Conservation (phyloP, 2,888 invertebrate genomes). For the Microctonus hyperodae region DNA sequence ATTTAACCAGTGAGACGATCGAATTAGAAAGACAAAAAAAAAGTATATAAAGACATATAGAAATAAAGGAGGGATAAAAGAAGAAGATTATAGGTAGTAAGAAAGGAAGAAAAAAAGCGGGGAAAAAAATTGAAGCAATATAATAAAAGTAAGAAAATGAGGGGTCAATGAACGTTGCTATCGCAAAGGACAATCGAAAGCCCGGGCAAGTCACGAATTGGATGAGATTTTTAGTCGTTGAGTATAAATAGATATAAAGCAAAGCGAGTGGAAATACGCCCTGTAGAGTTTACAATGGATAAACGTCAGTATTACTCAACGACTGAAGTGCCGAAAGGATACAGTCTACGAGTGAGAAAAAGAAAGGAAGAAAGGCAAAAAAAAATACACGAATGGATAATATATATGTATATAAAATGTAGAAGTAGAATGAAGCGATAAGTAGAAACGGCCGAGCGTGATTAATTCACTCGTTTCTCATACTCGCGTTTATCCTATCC, state of each 20-base stretch:
- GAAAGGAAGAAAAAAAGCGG: constrained; percentile 5
- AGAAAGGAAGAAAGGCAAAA: constrained; percentile 5
- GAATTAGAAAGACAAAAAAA: neutral
- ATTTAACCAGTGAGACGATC: constrained; percentile 26
- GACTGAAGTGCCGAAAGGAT: neutral
- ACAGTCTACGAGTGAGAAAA: constrained; percentile 4
- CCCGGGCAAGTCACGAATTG: neutral
- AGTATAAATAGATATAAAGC: no score
- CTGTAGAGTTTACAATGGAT: constrained; percentile 33
- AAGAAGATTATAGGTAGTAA: neutral
- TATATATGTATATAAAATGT: constrained; percentile 12
- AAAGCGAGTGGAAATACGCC: constrained; percentile 12
- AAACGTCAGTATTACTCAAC: constrained; percentile 25
- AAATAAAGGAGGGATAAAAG: neutral
- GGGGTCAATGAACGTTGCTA: constrained; percentile 17
- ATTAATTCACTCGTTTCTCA: constrained; percentile 46
- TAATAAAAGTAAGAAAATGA: constrained; percentile 20
- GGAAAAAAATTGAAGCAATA: constrained; percentile 11
- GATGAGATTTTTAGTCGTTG: no score
- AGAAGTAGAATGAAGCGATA: constrained; percentile 23
- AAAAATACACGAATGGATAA: neutral
- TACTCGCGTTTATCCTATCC: constrained; percentile 37
- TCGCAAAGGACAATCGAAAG: neutral
- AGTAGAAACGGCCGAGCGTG: constrained; percentile 39
- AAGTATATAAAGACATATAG: constrained; percentile 10